phyloP scores from a whole-genome alignment of 2,797 vertebrate genomes.

The Urosaurus nigricauda region DNA sequence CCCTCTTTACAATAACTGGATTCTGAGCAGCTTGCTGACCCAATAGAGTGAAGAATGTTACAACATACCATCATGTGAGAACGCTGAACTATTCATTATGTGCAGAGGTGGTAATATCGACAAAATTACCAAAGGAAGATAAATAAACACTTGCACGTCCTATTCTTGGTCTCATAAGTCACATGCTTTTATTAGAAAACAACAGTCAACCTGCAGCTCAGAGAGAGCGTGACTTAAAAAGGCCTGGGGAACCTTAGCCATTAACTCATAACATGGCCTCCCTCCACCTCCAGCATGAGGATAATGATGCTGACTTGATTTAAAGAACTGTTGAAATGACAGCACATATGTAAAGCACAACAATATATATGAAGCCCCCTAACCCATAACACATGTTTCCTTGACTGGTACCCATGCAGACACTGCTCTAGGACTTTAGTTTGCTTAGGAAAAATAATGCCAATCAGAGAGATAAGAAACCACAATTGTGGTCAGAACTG shows the following conservation, averaged over 20 bases:
- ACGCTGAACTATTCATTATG: background rate
- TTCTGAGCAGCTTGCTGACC: background rate
- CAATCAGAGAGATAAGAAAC: too few species aligned
- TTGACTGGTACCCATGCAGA: too few species aligned
- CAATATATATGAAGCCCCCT: too few species aligned
- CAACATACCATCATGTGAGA: background rate
- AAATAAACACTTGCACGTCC: background rate
- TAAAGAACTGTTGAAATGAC: background rate
- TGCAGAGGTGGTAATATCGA: background rate
- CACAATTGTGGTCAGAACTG: too few species aligned
- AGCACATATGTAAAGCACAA: background rate
- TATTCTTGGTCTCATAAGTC: background rate
- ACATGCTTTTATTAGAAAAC: background rate
- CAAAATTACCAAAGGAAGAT: background rate
- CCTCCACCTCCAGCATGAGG: background rate
- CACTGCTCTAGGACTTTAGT: too few species aligned
- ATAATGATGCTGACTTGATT: background rate
- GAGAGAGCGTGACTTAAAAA: background rate
- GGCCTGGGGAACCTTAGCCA: background rate
- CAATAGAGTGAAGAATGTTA: background rate
- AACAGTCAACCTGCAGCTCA: background rate
- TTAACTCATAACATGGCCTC: background rate
- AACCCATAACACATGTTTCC: too few species aligned
- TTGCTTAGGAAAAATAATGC: too few species aligned
- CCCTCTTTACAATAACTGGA: background rate